phyloP scores from a whole-genome alignment of 2,888 invertebrate species.

The Drosophila nigritarsus region DNA sequence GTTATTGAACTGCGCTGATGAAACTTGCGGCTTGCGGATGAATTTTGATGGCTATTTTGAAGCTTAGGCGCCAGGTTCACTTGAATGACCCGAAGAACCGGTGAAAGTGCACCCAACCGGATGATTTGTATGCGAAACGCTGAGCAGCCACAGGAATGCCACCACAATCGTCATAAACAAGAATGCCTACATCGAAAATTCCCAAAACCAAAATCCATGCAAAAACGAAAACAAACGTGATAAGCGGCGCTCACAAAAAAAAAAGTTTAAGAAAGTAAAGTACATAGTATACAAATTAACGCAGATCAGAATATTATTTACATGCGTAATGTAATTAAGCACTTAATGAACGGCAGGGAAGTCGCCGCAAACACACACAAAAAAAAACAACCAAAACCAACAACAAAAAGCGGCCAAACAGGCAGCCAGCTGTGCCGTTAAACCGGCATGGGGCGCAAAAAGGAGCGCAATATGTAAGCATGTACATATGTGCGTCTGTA shows the following conservation, averaged over 20 bases:
- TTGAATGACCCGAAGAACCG: conserved; percentile 46
- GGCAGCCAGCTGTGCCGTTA: conserved; percentile 67
- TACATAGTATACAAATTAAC: conserved; percentile 40
- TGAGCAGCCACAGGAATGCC: conserved; percentile 42
- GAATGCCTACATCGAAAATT: conserved; percentile 32
- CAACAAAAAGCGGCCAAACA: conserved; percentile 63
- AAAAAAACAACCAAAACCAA: conserved; percentile 4
- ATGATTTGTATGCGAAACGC: conserved; percentile 33
- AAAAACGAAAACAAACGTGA: conserved; percentile 61
- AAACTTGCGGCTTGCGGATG: conserved; percentile 5
- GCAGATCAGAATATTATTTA: conserved; percentile 41
- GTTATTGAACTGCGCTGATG: conserved; percentile 20
- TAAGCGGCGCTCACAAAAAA: conserved; percentile 38
- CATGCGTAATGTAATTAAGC: conserved; percentile 67
- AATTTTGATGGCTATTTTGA: conserved; percentile 41
- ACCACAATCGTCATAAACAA: conserved; percentile 25
- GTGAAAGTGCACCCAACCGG: conserved; percentile 44
- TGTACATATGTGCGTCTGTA: conserved; percentile 16
- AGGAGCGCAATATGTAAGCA: conserved; percentile 39
- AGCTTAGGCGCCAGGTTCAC: conserved; percentile 25
- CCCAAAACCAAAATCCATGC: conserved; percentile 23
- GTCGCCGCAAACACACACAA: conserved; percentile 39
- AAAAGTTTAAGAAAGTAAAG: neutral
- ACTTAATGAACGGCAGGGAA: conserved; percentile 79
- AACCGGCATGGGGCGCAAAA: conserved; percentile 57